Base-by-base conservation (phyloP, 2,113 vertebrate species). In the Melanocharis versteri region DNA sequence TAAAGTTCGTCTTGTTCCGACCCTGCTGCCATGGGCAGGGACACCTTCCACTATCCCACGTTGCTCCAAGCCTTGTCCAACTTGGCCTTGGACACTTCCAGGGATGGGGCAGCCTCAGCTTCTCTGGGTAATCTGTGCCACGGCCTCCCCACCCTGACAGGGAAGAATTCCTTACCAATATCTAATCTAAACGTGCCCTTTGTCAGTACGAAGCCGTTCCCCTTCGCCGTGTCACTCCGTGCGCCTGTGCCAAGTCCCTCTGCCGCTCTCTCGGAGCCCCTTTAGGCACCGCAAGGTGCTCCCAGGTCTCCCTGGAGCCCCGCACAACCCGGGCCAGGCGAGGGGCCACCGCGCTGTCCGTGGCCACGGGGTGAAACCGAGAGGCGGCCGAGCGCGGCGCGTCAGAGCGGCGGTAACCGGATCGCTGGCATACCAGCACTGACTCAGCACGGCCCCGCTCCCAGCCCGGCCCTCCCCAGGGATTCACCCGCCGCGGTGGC, bases 371-470 rank as follows among this genome's bases (percentile, higher is more conserved):
- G 15, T 1, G 6, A 51, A 47, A 31, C 9, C 6, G 21, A 47
- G 76, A 47, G 58, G 64, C 5, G 9, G 83, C 79, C 2, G 48
- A 31, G 81, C 15, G 19, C 2, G 13, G 76, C 37, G 0, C 11
- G 27, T 56, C 58, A 3, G 10, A 1, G 61, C 30, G 4, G 47
- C 23, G 0, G 96, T 96, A 96, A 96, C 91, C 72, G 72, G 93
- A 95, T 96, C 83, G 57, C 91, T 57, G 87, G 87, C 93, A 92
- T 91, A 70, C 68, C 96, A 91, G 64, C 69, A 21, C 91, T 96
- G 96, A 96, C 93, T 96, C 96, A 96, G 93, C 96, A 65, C 7
- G 8, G 86, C 76, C 90, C 47, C 0, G 66, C 76, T 88, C 70
- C 75, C 64, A 7, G 82, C 90, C 81, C 20, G 9, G 83, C 95